A percentile compares a stretch with the other conserved stretches of the same genome.
These are phyloP conservation scores for Hippopotamus amphibius DNA, from an alignment of 2,113 vertebrate genomes.

Conservation along the genomic window DNA sequence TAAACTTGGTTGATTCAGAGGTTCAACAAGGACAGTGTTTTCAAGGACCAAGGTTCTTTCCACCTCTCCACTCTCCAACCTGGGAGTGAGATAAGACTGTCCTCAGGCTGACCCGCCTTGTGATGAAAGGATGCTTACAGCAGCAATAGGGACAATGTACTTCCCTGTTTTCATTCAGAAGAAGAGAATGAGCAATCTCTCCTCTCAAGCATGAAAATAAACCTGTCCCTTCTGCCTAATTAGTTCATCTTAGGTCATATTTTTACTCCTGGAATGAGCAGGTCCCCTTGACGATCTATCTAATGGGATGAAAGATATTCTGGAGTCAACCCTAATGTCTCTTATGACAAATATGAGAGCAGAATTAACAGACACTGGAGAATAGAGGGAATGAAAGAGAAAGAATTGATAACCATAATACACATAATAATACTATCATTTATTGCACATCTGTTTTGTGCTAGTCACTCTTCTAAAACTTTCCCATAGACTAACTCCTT, in stretches of 20 bases:
- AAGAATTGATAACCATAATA: neutral
- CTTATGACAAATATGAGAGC: neutral
- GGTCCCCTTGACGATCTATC: neutral
- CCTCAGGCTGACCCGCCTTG: neutral
- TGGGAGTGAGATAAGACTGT: neutral
- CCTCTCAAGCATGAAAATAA: neutral
- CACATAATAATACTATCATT: neutral
- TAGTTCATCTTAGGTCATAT: neutral
- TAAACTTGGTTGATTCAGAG: accelerated
- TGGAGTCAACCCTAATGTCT: neutral
- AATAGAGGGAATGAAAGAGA: neutral
- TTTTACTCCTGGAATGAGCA: neutral
- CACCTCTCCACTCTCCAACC: neutral
- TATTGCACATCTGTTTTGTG: neutral
- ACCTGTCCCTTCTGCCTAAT: neutral
- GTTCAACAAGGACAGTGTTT: neutral
- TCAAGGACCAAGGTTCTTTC: neutral
- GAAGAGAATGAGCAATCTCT: neutral
- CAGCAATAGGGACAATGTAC: neutral
- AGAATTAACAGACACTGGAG: neutral
- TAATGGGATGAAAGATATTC: neutral
- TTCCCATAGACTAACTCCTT: neutral
- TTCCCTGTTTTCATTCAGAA: neutral
- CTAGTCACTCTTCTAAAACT: neutral
- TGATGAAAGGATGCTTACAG: neutral